A percentile compares a stretch with the other conserved stretches of the same genome.
phyloP scores from a whole-genome alignment of 2,888 invertebrate species.

The Acholoe squamosa region DNA sequence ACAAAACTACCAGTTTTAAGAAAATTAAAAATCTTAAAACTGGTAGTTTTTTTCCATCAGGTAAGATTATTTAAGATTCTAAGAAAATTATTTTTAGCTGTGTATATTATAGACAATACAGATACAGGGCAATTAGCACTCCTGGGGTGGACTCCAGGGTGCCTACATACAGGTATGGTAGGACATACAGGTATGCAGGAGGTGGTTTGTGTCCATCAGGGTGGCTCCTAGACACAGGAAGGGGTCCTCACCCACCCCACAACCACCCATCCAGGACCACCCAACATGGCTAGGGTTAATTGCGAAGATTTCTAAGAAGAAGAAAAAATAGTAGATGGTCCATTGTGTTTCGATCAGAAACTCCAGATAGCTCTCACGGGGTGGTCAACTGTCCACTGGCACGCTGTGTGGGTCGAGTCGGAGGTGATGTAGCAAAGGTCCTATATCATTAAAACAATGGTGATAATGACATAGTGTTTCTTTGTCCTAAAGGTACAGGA shows the following conservation, averaged over 20 bases:
- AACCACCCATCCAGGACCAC: background rate
- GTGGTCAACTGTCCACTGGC: background rate
- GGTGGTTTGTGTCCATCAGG: too few species aligned
- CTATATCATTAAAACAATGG: background rate
- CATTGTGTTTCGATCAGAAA: background rate
- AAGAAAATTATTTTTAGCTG: too few species aligned
- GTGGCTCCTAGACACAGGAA: background rate
- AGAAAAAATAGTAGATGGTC: too few species aligned
- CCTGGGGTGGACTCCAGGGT: constrained; percentile 20
- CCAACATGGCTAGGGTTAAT: too few species aligned
- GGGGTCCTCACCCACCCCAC: constrained; percentile 1
- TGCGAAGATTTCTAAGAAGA: too few species aligned
- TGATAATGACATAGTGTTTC: background rate
- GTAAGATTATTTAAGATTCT: too few species aligned
- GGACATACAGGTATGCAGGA: background rate
- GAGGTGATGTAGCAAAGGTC: background rate
- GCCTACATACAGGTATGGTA: background rate
- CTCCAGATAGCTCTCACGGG: constrained; percentile 11
- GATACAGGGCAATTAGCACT: background rate
- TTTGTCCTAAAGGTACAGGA: background rate
- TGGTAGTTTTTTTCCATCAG: too few species aligned
- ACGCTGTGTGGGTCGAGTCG: background rate
- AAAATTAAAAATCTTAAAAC: too few species aligned
- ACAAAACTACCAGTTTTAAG: too few species aligned
- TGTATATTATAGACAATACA: background rate